These are phyloP conservation scores for Siderastrea radians DNA, from an alignment of 92 coral and sea anemone species.

Conservation along the genomic window DNA sequence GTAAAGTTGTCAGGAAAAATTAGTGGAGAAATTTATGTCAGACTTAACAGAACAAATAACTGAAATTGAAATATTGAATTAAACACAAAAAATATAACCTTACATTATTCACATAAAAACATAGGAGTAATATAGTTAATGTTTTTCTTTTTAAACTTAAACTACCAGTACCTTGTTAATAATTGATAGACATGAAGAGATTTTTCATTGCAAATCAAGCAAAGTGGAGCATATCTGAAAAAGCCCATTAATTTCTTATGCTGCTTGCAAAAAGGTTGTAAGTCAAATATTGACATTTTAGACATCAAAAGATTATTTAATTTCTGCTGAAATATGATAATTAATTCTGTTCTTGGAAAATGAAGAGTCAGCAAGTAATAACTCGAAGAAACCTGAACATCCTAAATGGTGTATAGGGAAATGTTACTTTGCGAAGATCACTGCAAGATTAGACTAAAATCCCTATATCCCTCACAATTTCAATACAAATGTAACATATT, in stretches of 20 bases:
- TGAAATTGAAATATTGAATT: constrained; percentile 14
- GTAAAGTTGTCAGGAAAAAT: neutral
- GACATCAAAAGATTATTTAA: constrained; percentile 22
- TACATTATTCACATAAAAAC: no score
- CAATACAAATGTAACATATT: constrained; percentile 31
- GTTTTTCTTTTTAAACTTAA: constrained; percentile 16
- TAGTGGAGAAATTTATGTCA: neutral
- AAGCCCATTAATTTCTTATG: neutral
- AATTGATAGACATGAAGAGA: constrained; percentile 19
- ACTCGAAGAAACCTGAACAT: neutral
- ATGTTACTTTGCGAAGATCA: no score
- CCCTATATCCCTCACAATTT: neutral
- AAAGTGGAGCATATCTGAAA: neutral
- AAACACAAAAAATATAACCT: neutral
- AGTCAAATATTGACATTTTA: constrained; percentile 38
- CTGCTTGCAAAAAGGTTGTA: constrained; percentile 3
- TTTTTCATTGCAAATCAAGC: neutral
- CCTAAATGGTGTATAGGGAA: neutral
- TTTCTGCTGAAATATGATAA: neutral
- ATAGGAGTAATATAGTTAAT: neutral
- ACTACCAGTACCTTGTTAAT: constrained; percentile 16
- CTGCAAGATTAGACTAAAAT: no score
- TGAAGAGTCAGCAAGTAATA: neutral
- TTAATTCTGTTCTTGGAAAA: neutral
- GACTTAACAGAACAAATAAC: neutral